Evolutionary conservation across 2,888 invertebrate species (phyloP), one percentile per base, ranked within the genome.

Genomic region (Scaptomyza parva): DNA sequence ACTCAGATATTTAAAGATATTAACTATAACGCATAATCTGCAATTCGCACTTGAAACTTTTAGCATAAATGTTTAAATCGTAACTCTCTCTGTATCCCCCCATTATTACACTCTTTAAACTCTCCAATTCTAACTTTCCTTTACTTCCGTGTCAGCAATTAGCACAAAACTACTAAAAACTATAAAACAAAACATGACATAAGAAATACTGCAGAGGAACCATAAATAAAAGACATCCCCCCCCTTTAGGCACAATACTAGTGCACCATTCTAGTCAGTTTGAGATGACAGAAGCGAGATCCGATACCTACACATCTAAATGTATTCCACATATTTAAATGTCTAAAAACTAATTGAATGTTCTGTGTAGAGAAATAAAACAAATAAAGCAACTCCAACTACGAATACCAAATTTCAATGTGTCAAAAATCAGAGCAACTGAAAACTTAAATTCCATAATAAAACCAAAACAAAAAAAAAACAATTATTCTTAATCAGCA

Each of bases 371-470:
- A 8, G 2, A 28, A 48, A 41, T 35, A 48, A 57, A 35, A 55
- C 26, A 24, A 28, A 6, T 14, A 53, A 50, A 40, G 24, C 26
- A 44, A 62, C 39, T 48, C 40, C 8, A 30, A 66, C 50, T 72
- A 83, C 40, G 41, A 61, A 62, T 61, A 82, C 66, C 68, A 70
- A 79, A 83, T 86, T 83, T 84, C 86, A 84, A 88, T 88, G 84
- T 84, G 84, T 84, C 84, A 84, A 84, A 81, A 66, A 51, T 57
- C 64, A 69, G 64, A 24, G 28, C 17, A 30, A 45, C 63, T 86
- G 70, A 73, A 59, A 71, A 68, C 44, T 66, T 62, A 47, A 83
- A 70, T 84, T 72, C 58, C 60, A 53, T 75, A 66, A 62, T 50
- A 62, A 62, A 41, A 26, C 26, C n/a, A 62, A 62, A 41, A 33